Evolutionary conservation across 2,888 invertebrate species (phyloP).

Genomic region (Fabriciana adippe): DNA sequence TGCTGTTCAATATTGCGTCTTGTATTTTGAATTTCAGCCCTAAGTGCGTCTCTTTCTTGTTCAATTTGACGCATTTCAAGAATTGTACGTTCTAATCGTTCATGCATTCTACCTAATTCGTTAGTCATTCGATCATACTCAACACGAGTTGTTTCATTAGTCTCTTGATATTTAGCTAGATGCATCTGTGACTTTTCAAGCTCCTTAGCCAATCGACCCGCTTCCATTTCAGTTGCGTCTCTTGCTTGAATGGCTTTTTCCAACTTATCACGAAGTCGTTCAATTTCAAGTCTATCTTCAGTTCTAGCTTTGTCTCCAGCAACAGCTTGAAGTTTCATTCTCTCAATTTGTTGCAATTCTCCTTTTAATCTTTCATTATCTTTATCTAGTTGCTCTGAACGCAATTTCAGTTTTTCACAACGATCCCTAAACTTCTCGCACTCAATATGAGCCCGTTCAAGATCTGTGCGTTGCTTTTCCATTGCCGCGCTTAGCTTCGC

Average conservation of each 20-base stretch:
- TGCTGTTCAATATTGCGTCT: slow-evolving; percentile 85
- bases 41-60: slow-evolving; percentile 87
- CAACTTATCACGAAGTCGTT: slow-evolving; percentile 91
- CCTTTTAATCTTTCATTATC: slow-evolving; percentile 77
- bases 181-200: slow-evolving; percentile 93
- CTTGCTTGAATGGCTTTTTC: slow-evolving; percentile 92
- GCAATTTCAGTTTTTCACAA: slow-evolving; percentile 90
- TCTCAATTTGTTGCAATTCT: slow-evolving; percentile 86
- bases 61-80: slow-evolving; percentile 87
- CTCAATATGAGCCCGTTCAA: slow-evolving; percentile 93
- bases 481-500: slow-evolving; percentile 87
- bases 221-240: slow-evolving; percentile 93
- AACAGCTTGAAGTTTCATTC: slow-evolving; percentile 86
- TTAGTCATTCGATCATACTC: slow-evolving; percentile 93
- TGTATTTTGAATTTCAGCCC: slow-evolving; percentile 86
- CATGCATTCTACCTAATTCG: slow-evolving; percentile 91
- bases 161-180: slow-evolving; percentile 91
- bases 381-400: slow-evolving; percentile 86
- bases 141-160: slow-evolving; percentile 90
- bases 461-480: slow-evolving; percentile 90
- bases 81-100: slow-evolving; percentile 88
- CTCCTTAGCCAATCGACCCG: slow-evolving; percentile 91
- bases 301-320: slow-evolving; percentile 85
- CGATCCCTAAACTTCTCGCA: slow-evolving; percentile 94
- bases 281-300: slow-evolving; percentile 89